Evolutionary conservation across 2,797 vertebrate species (phyloP).

Genomic region (Diplodus sargus): DNA sequence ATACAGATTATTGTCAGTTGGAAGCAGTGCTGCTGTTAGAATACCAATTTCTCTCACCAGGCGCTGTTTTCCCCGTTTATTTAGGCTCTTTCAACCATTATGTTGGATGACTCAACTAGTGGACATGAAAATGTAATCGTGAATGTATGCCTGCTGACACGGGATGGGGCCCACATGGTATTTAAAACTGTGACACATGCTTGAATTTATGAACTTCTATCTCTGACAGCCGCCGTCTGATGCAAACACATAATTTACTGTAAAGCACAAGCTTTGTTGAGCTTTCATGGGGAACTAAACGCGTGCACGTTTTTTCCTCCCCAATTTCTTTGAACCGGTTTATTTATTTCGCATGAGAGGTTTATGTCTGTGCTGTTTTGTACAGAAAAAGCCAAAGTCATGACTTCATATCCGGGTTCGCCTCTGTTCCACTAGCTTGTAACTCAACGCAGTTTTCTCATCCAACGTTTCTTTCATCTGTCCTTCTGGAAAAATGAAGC

Average conservation of each 20-base stretch:
- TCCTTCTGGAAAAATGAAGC: too few relatives aligned
- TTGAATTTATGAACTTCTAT: conserved; percentile 31
- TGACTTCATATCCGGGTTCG: background rate
- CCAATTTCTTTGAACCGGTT: background rate
- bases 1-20: conserved; percentile 77
- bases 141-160: conserved; percentile 39
- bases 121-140: conserved; percentile 39
- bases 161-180: conserved; percentile 35
- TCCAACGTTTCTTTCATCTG: background rate
- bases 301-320: background rate
- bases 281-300: background rate
- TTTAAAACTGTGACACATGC: conserved; percentile 42
- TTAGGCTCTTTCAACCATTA: conserved; percentile 47
- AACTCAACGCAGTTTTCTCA: background rate
- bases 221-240: conserved; percentile 32
- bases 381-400: background rate
- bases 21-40: conserved; percentile 57
- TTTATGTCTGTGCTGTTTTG: conserved; percentile 2
- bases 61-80: conserved; percentile 52
- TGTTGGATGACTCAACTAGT: conserved; percentile 53
- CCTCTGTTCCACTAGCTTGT: background rate
- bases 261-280: background rate
- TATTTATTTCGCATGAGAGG: background rate
- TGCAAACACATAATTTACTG: conserved; percentile 27
- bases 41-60: conserved; percentile 69